Evolutionary conservation across 1,140 invertebrate species (phyloP).

Genomic region (Drosophila tropicalis): DNA sequence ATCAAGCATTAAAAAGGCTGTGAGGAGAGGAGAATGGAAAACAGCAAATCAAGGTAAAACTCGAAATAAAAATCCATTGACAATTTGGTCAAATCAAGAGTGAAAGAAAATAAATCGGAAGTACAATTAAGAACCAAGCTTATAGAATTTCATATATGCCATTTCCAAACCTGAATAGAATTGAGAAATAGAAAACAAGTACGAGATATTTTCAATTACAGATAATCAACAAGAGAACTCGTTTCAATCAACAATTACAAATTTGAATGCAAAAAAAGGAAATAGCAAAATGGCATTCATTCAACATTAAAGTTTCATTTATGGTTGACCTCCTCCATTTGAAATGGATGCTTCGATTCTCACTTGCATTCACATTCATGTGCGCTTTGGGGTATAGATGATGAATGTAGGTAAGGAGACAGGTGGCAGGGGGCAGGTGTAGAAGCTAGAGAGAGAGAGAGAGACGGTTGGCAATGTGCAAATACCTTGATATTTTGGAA

Average conservation of each 20-base stretch:
- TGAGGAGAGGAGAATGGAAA: background rate
- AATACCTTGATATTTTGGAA: constrained; percentile 6
- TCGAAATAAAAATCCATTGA: background rate
- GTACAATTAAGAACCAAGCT: no score
- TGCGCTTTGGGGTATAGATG: background rate
- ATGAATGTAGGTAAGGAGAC: no score
- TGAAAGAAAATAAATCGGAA: background rate
- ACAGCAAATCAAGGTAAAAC: background rate
- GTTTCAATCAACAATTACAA: no score
- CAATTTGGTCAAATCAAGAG: background rate
- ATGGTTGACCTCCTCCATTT: background rate
- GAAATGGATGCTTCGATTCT: background rate
- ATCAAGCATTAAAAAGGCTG: constrained; percentile 13
- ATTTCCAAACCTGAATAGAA: no score
- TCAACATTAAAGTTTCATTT: background rate
- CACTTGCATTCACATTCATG: background rate
- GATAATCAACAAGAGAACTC: no score
- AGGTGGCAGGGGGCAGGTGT: background rate
- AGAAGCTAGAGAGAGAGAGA: no score
- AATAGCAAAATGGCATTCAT: background rate
- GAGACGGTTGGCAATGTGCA: background rate
- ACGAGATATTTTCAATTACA: no score
- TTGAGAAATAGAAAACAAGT: background rate
- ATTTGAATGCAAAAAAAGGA: no score
- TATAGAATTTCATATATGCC: no score